These are phyloP conservation scores for Grallaria varia DNA, from an alignment of 2,113 vertebrate genomes.

Conservation along the genomic window DNA sequence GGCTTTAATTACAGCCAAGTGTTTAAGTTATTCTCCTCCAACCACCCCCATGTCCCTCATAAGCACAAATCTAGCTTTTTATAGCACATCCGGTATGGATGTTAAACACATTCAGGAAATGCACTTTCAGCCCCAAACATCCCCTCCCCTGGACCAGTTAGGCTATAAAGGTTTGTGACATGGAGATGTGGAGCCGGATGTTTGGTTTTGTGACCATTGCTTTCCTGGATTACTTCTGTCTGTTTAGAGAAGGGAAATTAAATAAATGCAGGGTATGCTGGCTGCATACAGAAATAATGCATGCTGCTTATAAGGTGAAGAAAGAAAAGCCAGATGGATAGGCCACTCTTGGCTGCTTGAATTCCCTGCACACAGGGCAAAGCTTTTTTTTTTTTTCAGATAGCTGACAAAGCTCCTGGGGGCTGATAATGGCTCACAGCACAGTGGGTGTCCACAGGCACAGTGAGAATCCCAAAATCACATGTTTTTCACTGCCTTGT, in stretches of 20 bases:
- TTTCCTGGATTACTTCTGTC: constrained; percentile 68
- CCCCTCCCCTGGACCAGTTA: constrained; percentile 40
- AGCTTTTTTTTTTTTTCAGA: background rate
- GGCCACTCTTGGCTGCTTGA: background rate
- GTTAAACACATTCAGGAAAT: constrained; percentile 74
- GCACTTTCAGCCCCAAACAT: constrained; percentile 71
- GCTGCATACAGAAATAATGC: constrained; percentile 35
- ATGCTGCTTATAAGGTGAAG: constrained; percentile 19
- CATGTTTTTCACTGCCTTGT: background rate
- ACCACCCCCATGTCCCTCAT: constrained; percentile 5
- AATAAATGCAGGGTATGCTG: constrained; percentile 51
- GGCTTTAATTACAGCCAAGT: constrained; percentile 67
- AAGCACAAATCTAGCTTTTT: constrained; percentile 69
- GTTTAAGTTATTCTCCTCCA: constrained; percentile 60
- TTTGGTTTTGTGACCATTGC: constrained; percentile 51
- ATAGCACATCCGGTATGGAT: constrained; percentile 67
- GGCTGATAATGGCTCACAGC: background rate
- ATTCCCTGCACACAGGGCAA: background rate
- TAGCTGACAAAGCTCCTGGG: background rate
- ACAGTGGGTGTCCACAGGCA: background rate
- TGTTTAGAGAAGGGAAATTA: constrained; percentile 67
- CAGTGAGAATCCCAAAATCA: background rate
- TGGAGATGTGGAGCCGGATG: constrained; percentile 56
- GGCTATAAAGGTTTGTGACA: constrained; percentile 19
- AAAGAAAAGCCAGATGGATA: background rate